Evolutionary conservation across 64 coral and sea anemone genomes (phyloP), one percentile per base, ranked within the genome.

Genomic region (Montipora cactus): DNA sequence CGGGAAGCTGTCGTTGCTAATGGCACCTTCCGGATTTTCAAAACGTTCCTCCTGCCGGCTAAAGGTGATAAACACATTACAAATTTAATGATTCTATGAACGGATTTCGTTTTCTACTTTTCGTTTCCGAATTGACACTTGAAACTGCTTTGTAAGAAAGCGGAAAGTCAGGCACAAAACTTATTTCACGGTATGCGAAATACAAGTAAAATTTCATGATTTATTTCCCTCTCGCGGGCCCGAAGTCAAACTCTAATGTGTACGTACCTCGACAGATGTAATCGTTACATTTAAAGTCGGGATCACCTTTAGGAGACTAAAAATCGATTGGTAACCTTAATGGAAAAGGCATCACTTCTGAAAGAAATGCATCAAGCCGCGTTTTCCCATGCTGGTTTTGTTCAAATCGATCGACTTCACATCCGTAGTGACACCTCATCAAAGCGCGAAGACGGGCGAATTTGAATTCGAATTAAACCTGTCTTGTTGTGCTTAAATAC

Each of bases 1-100:
- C 81, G 59, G 81, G 22, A 5, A 16, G 47, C 62, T 49, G 71
- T 64, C 70, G 49, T 71, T 7, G 44, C 7, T 51, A 86, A 50
- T 49, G 49, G 44, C 62, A 51, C 5, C 82, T 86, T 86, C 82
- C 82, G 82, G 82, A 47, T 86, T 86, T 71, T n/a, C 66, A n/a
- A 71, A 86, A 72, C 66, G 44, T 19, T 72, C 82, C 21, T 50
- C 25, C 66, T 71, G 66, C 82, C 82, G 82, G 71, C 82, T 19
- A n/a, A 21, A 86, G 82, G 82, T 86, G 82, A 86, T 86, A 86
- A 86, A 86, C 37, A 86, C 68, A 86, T 86, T 73, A 86, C 45
- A 86, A 8, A 49, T 49, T 86, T 86, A 72, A 86, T 86, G 46
- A 72, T 70, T 7, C 82, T 1, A 72, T 52, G 64, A 57, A 57